Evolutionary conservation across 2,888 invertebrate genomes (phyloP).

Genomic region (Odontocerum albicorne): DNA sequence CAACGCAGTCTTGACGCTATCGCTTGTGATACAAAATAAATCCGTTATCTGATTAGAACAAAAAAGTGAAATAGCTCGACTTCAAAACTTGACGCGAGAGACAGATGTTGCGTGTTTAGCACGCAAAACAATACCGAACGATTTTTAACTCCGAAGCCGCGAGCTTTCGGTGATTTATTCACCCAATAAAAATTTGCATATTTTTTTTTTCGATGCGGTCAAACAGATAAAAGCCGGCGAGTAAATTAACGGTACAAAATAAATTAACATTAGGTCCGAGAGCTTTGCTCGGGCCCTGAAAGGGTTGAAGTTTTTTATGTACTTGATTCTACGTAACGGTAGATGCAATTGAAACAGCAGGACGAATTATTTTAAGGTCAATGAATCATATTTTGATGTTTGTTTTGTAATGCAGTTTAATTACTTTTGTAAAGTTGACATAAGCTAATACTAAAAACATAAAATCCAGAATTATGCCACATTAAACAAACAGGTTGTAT

Average conservation of each 20-base stretch:
- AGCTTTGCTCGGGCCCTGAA: background rate
- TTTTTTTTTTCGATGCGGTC: slow-evolving; percentile 35
- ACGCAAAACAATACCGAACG: slow-evolving; percentile 23
- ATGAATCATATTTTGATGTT: too few relatives aligned
- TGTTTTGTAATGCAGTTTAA: too few relatives aligned
- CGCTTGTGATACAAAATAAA: slow-evolving; percentile 31
- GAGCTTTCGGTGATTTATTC: slow-evolving; percentile 34
- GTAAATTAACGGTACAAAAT: slow-evolving; percentile 34
- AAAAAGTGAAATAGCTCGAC: slow-evolving; percentile 26
- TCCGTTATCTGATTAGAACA: slow-evolving; percentile 29
- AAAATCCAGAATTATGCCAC: too few relatives aligned
- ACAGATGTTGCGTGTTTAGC: slow-evolving; percentile 33
- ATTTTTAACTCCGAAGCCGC: slow-evolving; percentile 19
- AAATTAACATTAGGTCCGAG: slow-evolving; percentile 28
- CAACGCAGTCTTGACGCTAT: too few relatives aligned
- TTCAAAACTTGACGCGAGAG: slow-evolving; percentile 27
- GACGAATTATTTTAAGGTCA: too few relatives aligned
- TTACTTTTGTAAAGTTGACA: too few relatives aligned
- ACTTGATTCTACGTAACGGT: too few relatives aligned
- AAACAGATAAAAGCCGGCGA: slow-evolving; percentile 30
- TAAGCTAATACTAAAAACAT: too few relatives aligned
- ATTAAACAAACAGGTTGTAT: too few relatives aligned
- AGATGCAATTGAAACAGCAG: too few relatives aligned
- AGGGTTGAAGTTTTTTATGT: slow-evolving; percentile 21
- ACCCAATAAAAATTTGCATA: slow-evolving; percentile 32